Evolutionary conservation across 2,113 vertebrate genomes (phyloP), one percentile per base, ranked within the genome.

Genomic region (Pseudopodoces humilis): DNA sequence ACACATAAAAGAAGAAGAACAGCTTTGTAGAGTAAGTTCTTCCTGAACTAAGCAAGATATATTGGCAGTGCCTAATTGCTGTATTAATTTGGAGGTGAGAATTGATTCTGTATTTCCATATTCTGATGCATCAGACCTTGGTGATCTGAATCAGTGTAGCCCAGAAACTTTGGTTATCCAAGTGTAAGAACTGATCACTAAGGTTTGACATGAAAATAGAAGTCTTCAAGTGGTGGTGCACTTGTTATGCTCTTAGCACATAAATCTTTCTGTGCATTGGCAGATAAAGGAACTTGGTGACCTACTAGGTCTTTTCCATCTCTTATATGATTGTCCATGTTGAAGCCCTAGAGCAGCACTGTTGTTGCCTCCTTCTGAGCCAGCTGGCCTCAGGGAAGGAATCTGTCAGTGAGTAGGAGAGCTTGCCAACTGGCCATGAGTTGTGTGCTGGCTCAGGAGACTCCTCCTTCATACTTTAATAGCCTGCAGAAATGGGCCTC

Each of bases 381-480:
- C 90, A 96, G 58, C 58, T 95, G 80, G 93, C 88, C 77, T 85
- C 47, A 47, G 88, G 96, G 92, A 82, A 82, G 43, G 76, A 94
- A 84, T 75, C 83, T 95, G 91, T 95, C 96, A 91, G 60, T 69
- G 84, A 67, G 65, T 46, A 50, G 71, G 33, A 68, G 76, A 88
- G 69, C 69, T 81, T 0, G 46, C 88, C 92, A 96, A 69, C 52
- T 94, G 95, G 81, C 90, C 39, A 11, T 86, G 92, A 93, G 64
- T 95, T 97, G 92, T 95, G 90, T 96, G 80, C 70, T 92, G 92
- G 92, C 86, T 93, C 92, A 58, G 52, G 93, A 75, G 92, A 96
- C 86, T 78, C 60, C 31, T 95, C 64, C 88, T 92, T 82, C 91
- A 28, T 64, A 47, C 78, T 91, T 84, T 58, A 31, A 92, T 43